Evolutionary conservation across 2,888 invertebrate species (phyloP).

Genomic region (Callyntrura sp.): DNA sequence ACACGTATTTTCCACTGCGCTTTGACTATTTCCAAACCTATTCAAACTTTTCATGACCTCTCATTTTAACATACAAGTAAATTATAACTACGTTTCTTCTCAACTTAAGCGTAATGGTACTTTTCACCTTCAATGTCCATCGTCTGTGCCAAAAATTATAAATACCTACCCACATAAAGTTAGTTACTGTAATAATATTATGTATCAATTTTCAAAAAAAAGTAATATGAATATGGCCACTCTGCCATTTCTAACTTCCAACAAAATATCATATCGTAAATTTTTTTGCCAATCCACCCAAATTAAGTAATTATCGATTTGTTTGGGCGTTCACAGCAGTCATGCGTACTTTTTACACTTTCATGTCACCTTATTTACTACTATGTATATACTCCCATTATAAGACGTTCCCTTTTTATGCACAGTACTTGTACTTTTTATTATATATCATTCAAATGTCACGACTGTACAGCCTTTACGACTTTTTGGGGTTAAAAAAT

Average conservation of each 20-base stretch:
- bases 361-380: constrained; percentile 28
- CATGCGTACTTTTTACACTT: constrained; percentile 29
- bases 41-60: not conserved
- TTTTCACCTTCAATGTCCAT: not conserved
- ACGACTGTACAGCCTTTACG: constrained; percentile 38
- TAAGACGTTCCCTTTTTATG: constrained; percentile 3
- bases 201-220: not conserved
- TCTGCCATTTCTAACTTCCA: constrained; percentile 3
- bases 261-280: constrained; percentile 37
- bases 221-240: not conserved
- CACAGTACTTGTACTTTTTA: not conserved
- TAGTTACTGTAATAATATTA: not conserved
- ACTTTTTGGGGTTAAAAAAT: constrained; percentile 34
- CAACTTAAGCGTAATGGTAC: not conserved
- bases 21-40: not conserved
- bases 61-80: not conserved
- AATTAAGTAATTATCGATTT: constrained; percentile 72
- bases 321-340: constrained; percentile 60
- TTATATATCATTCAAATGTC: constrained; percentile 42
- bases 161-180: too few species aligned
- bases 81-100: too few species aligned
- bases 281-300: constrained; percentile 37
- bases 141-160: not conserved
- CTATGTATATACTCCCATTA: not conserved
- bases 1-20: not conserved